A percentile compares a stretch with the other conserved stretches of the same genome.
phyloP scores from a whole-genome alignment of 2,113 vertebrate genomes.

The Ceratotherium simum region DNA sequence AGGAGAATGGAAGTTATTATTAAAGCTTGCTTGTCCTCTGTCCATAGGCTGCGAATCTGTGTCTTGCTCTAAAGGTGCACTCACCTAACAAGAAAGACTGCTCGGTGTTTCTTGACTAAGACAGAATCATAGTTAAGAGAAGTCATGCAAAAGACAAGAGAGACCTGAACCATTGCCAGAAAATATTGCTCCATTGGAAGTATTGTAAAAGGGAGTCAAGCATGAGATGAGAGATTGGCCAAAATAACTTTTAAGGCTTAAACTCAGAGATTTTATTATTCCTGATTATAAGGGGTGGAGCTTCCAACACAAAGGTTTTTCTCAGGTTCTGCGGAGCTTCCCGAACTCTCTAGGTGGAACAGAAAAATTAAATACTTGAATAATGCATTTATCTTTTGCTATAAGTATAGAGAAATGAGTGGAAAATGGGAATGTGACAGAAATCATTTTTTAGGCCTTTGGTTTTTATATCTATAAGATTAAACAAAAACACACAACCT shows the following conservation, averaged over 20 bases:
- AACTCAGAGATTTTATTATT: slow-evolving; percentile 25
- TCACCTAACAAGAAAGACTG: neutral
- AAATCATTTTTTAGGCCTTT: neutral
- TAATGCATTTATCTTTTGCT: neutral
- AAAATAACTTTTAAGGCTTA: neutral
- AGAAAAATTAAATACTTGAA: neutral
- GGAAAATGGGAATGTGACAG: neutral
- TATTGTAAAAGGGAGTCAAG: neutral
- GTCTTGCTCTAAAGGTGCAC: neutral
- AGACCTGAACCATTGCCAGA: neutral
- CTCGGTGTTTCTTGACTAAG: neutral
- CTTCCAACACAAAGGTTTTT: neutral
- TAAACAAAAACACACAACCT: slow-evolving; percentile 51
- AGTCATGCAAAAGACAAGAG: neutral
- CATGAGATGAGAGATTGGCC: neutral
- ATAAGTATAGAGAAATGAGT: neutral
- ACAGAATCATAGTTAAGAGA: neutral
- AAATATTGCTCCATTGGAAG: neutral
- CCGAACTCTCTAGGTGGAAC: neutral
- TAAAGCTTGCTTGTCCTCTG: neutral
- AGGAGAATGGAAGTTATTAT: slow-evolving; percentile 24
- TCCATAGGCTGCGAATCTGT: neutral
- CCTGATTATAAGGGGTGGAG: neutral
- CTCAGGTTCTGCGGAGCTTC: slow-evolving; percentile 10
- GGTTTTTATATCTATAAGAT: neutral